These are phyloP conservation scores for Myrmecobius fasciatus DNA, from an alignment of 2,113 vertebrate genomes.

Conservation along the genomic window DNA sequence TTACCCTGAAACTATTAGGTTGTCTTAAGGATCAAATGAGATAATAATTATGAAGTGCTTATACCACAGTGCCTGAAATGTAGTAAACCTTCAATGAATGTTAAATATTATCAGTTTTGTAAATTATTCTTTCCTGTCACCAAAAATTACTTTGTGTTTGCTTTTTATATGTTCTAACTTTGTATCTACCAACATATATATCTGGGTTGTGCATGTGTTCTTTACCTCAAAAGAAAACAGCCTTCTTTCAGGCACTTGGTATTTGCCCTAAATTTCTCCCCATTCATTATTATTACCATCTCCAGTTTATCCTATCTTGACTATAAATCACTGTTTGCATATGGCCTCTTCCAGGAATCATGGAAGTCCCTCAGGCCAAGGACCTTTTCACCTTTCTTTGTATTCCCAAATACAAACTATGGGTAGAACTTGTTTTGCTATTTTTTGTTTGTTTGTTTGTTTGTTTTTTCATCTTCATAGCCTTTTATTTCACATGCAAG, in stretches of 20 bases:
- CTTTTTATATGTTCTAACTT: not conserved
- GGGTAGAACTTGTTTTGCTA: no score
- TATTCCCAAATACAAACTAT: not conserved
- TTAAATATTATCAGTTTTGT: not conserved
- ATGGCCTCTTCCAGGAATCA: not conserved
- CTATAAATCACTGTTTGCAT: not conserved
- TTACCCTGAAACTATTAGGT: not conserved
- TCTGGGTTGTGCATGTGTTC: not conserved
- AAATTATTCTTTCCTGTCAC: not conserved
- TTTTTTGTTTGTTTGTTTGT: no score
- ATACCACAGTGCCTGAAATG: not conserved
- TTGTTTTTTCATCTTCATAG: not conserved
- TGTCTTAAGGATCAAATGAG: not conserved
- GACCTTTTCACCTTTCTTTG: not conserved
- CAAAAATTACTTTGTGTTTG: not conserved
- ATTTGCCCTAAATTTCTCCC: not conserved
- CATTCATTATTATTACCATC: not conserved
- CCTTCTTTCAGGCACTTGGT: not conserved
- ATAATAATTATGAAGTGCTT: not conserved
- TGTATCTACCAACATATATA: not conserved
- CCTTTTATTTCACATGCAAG: not conserved
- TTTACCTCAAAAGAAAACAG: not conserved
- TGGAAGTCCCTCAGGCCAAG: not conserved
- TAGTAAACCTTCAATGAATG: not conserved
- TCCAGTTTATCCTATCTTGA: not conserved